Evolutionary conservation across 2,888 invertebrate species (phyloP), one percentile per base, ranked within the genome.

Genomic region (Trichogramma dendrolimi): DNA sequence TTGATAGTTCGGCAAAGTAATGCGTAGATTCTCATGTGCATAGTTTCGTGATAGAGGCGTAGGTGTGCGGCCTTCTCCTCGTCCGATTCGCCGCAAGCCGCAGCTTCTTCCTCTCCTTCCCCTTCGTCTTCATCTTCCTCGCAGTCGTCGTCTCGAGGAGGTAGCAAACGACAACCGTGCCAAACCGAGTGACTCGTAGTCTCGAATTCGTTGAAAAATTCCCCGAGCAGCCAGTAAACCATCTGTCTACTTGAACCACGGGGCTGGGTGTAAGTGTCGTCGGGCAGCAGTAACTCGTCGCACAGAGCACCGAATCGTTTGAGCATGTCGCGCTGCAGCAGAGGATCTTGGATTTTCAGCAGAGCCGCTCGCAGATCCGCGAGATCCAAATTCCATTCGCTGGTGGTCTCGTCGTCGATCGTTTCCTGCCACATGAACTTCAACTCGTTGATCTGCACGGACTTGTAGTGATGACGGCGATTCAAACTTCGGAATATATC

Each of bases 401-500:
- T 27, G 0, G 63, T 40, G 0, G 14, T 47, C 0, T 42, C 39
- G 8, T 59, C 50, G 5, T 48, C 50, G 8, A 53, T 62, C 2
- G 62, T 60, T 0, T 46, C 46, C 1, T 60, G 14, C 55, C 71
- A 70, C 38, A 76, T 63, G 3, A 42, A 40, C 1, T 67, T 65
- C 1, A 76, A 64, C 44, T 74, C 66, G 0, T 41, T 49, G 2
- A 72, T 41, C 1, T 69, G 4, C 4, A n/a, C 44, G 0, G 68
- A 68, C 51, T 69, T 56, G 55, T 73, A 73, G 14, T 56, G 64
- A 54, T 73, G 66, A 5, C 41, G 7, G 0, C 72, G 71, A 68
- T 76, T 76, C 46, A 69, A 69, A 0, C 62, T 38, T 0, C 10
- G 4, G 39, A 76, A 76, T 8, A 75, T 6, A 4, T 75, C 71